Evolutionary conservation across 2,797 vertebrate species (phyloP), one percentile per base, ranked within the genome.

Genomic region (Sarcoramphus papa): DNA sequence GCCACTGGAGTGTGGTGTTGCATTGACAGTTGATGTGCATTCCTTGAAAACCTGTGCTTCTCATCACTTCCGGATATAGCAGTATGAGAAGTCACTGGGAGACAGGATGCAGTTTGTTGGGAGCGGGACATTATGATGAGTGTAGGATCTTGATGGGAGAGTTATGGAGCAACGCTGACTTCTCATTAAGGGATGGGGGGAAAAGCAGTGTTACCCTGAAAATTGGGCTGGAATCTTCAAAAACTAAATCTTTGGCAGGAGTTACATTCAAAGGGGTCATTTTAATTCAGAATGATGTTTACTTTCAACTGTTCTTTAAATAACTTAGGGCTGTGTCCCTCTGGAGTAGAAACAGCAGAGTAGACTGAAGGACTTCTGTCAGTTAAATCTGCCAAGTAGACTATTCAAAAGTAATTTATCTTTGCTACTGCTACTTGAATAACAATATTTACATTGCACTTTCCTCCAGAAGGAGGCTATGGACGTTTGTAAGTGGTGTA

Each of bases 21-120:
- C 76, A 74, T 35, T 97, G 91, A 93, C 85, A 93, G 65, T 63
- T 96, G 93, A 90, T 68, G 48, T 81, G 73, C 47, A 5, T 96
- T 94, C 37, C 54, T 86, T 86, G 79, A 70, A 91, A 82, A 92
- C 62, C 37, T 57, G 28, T 47, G 79, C 73, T 93, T 48, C 68
- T 93, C 30, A 4, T 92, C 56, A 7, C 43, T 45, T 72, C 50
- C 91, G 84, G 30, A 7, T 84, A 3, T 20, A 85, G 51, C 69
- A 83, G 82, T 4, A 11, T 90, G 82, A 69, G 62, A 37, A 51
- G 48, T 80, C 59, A 4, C 0, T 69, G 85, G 78, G 84, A 95
- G 73, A 20, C 57, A 60, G 57, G 53, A 31, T 91, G 63, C 50
- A 7, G 15, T 59, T 63, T 59, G 62, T 59, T 81, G 47, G 24